Base-by-base conservation (phyloP, 2,797 vertebrate species). In the Geotrypetes seraphini region DNA sequence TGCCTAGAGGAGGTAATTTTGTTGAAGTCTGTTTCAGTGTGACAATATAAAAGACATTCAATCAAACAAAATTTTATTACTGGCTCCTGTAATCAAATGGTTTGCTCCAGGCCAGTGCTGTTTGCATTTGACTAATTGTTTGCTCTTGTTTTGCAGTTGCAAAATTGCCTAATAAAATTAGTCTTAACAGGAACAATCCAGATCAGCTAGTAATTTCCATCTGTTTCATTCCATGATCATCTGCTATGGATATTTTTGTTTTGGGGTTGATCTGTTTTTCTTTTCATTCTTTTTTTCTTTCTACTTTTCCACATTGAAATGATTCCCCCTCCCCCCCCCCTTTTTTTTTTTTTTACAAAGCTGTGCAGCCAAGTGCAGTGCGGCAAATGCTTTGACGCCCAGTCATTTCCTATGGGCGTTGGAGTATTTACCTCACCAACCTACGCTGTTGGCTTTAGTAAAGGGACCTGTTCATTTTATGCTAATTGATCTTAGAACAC, bases 81-180 rank as follows among this genome's bases (percentile, higher is more conserved):
- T n/a, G 18, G 14, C 23, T 37, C 21, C 20, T 22, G 41, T 20
- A 39, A 37, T 52, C 33, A 33, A 42, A 22, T 22, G 3, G 23
- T 19, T 26, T 5, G 49, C 49, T 24, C 3, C 12, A 14, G 33
- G 43, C 43, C 25, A 40, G 11, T 7, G 7, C n/a, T 21, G 29
- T 42, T 31, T 30, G 38, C 36, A 10, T 42, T 26, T 37, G 30
- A 34, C 43, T 42, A 33, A 42, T 47, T 37, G 33, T 41, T 33
- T 28, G n/a, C n/a, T n/a, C n/a, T n/a, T 30, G 27, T 33, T 31
- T 23, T 21, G 27, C 31, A 15, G 22, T 19, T 32, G 26, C 12
- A 25, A 22, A 33, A 10, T 2, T 20, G 18, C 14, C 10, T 16
- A 13, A 22, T 22, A 18, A 21, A 25, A 31, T 21, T 8, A 12